phyloP scores from a whole-genome alignment of 2,113 vertebrate genomes.

The Pogona vitticeps region DNA sequence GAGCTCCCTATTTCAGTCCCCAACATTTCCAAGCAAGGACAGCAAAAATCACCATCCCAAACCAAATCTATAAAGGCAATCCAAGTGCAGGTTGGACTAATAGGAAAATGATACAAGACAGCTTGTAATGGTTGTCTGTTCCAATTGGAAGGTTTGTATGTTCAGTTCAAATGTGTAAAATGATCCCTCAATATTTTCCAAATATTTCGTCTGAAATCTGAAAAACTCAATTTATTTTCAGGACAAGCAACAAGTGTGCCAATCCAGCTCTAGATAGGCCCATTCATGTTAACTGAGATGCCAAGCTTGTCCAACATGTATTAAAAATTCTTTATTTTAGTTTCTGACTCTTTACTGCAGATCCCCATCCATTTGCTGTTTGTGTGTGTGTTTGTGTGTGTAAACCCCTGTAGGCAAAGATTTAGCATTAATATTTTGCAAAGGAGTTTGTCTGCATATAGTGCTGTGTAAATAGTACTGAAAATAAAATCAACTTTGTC shows the following conservation, averaged over 20 bases:
- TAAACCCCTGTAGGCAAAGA: not conserved
- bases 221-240: not conserved
- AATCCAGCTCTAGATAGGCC: not conserved
- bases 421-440: not conserved
- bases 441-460: fast-evolving
- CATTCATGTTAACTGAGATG: not conserved
- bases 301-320: not conserved
- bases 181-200: not conserved
- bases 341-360: fast-evolving
- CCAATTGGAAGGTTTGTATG: not conserved
- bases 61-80: not conserved
- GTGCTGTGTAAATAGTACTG: fast-evolving
- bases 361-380: not conserved
- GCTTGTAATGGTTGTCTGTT: not conserved
- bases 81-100: no score
- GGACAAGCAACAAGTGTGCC: not conserved
- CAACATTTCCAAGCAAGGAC: not conserved
- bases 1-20: not conserved
- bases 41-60: not conserved
- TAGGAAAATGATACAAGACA: not conserved
- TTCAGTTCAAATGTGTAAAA: not conserved
- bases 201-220: not conserved
- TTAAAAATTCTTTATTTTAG: not conserved
- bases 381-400: fast-evolving
- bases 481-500: not conserved